Conservation (phyloP, 2,797 vertebrate genomes). For the Numenius phaeopus region DNA sequence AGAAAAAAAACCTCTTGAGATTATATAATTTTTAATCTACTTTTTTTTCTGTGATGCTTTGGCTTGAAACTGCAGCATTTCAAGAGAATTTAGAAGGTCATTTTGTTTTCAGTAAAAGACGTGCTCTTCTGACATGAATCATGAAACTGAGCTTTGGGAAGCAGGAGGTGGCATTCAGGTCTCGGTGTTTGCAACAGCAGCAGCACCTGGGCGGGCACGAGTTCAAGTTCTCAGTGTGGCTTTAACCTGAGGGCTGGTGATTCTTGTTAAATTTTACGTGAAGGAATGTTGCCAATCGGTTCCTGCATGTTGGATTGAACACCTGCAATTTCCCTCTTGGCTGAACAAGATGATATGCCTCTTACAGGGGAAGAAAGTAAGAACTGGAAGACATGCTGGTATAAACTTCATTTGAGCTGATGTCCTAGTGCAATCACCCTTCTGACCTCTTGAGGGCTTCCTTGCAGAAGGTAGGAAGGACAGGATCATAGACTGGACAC, state of each 20-base stretch:
- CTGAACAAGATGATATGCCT: not conserved
- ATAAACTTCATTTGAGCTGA: not conserved
- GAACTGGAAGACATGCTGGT: not conserved
- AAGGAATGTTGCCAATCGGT: not conserved
- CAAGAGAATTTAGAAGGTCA: not conserved
- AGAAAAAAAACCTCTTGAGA: not conserved
- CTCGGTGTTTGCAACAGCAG: not conserved
- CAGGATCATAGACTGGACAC: not conserved
- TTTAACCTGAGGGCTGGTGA: conserved; percentile 55
- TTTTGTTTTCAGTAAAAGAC: not conserved
- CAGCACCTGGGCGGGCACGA: conserved; percentile 39
- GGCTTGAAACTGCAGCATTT: not conserved
- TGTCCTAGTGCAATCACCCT: not conserved
- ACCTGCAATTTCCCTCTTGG: conserved; percentile 59
- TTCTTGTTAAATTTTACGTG: conserved; percentile 54
- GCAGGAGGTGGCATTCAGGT: not conserved
- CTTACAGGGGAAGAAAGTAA: not conserved
- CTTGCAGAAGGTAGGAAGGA: not conserved
- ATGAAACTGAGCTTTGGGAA: not conserved
- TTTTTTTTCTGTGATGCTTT: not conserved
- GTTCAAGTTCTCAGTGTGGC: conserved; percentile 39
- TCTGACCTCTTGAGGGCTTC: not conserved
- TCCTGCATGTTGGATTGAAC: not conserved
- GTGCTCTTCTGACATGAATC: not conserved
- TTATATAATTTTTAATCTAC: not conserved